Percentiles rank a stretch among this genome's conserved stretches.
phyloP scores from a whole-genome alignment of 2,113 vertebrate genomes.

The Machaerirhynchus nigripectus region DNA sequence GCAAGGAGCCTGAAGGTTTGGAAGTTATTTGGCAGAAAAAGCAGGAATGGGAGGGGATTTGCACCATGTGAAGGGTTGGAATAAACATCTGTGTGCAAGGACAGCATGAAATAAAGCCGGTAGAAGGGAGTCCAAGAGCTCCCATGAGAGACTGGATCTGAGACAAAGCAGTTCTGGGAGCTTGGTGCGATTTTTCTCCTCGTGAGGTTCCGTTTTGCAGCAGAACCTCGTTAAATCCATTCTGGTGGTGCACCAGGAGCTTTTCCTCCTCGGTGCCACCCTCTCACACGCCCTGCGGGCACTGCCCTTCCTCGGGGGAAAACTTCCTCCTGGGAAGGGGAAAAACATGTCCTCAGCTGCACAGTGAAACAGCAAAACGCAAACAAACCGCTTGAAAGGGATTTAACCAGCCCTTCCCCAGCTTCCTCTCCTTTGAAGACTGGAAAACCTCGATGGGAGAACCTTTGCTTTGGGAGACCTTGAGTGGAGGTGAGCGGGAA shows the following conservation, averaged over 20 bases:
- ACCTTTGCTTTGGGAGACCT: neutral
- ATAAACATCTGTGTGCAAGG: neutral
- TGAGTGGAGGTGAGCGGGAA: neutral
- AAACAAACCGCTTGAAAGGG: fast-evolving
- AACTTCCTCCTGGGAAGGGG: neutral
- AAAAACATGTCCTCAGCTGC: neutral
- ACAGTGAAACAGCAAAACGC: neutral
- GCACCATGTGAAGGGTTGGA: too few species aligned
- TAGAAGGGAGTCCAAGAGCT: neutral
- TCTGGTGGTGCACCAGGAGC: neutral
- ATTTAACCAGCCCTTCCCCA: neutral
- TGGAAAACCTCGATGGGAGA: neutral
- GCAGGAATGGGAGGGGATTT: neutral
- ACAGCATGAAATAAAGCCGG: neutral
- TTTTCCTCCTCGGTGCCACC: neutral
- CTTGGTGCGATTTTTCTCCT: neutral
- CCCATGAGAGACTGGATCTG: fast-evolving
- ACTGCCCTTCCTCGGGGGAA: neutral
- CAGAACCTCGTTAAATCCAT: neutral
- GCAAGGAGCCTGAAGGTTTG: neutral
- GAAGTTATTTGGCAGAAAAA: neutral
- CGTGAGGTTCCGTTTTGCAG: neutral
- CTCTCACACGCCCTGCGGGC: neutral
- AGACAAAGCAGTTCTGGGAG: neutral
- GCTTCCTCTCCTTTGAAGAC: neutral